Conservation (phyloP, 1,140 invertebrate genomes). For the Drosophila cardini region DNA sequence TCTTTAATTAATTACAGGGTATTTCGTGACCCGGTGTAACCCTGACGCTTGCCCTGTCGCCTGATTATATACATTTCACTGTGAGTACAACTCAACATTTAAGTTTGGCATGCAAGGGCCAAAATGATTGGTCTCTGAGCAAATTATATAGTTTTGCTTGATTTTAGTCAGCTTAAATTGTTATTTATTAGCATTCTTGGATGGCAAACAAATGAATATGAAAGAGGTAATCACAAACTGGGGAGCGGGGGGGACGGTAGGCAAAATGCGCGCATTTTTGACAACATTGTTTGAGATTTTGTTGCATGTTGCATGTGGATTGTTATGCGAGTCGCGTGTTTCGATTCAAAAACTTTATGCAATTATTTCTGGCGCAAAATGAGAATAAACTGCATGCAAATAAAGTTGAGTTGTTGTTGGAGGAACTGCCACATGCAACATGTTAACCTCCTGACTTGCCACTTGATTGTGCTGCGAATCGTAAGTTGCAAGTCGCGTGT, state of each 20-base stretch:
- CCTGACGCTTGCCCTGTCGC: conserved; percentile 50
- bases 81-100: conserved; percentile 39
- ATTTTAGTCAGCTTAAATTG: conserved; percentile 70
- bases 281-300: conserved; percentile 57
- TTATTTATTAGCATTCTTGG: conserved; percentile 54
- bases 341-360: conserved; percentile 50
- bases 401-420: conserved; percentile 27
- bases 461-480: conserved; percentile 49
- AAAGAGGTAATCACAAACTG: conserved; percentile 21
- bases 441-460: conserved; percentile 58
- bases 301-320: conserved; percentile 11
- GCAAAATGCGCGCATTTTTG: conserved; percentile 48
- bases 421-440: conserved; percentile 68
- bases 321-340: conserved; percentile 51
- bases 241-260: no score
- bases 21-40: background rate
- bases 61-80: conserved; percentile 22
- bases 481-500: conserved; percentile 15
- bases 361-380: conserved; percentile 72
- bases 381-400: conserved; percentile 68
- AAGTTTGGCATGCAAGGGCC: conserved; percentile 52
- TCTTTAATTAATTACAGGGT: conserved; percentile 4
- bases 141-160: conserved; percentile 74
- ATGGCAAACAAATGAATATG: conserved; percentile 19
- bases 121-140: conserved; percentile 50